A percentile compares a stretch with the other conserved stretches of the same genome.
These are phyloP conservation scores for Leiothrix lutea DNA, from an alignment of 2,113 vertebrate species.

Conservation along the genomic window DNA sequence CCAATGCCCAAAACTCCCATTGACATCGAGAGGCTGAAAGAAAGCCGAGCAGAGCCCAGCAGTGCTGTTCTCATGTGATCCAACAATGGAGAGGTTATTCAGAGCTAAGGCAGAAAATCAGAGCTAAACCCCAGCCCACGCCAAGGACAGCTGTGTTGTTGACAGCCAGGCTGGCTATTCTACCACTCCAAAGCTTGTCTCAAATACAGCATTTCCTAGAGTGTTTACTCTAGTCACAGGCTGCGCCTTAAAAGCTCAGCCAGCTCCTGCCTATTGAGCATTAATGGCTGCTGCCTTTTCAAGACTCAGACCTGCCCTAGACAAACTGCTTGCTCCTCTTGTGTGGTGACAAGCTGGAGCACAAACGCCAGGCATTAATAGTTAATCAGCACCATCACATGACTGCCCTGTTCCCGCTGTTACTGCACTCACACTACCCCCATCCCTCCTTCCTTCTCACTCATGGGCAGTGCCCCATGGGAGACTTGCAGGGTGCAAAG, in stretches of 20 bases:
- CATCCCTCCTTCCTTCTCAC: neutral
- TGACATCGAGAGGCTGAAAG: conserved; percentile 7
- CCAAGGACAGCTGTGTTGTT: conserved; percentile 44
- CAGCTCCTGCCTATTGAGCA: conserved; percentile 2
- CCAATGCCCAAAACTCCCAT: neutral
- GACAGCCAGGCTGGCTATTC: conserved; percentile 25
- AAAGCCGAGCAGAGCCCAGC: neutral
- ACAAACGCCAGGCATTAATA: fast-evolving
- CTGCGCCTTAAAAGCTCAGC: neutral
- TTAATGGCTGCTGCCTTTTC: neutral
- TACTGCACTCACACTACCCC: neutral
- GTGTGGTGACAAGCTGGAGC: neutral
- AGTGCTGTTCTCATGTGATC: neutral
- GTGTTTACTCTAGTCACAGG: neutral
- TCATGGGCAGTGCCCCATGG: neutral
- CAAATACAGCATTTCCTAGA: conserved; percentile 2
- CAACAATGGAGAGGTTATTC: conserved; percentile 35
- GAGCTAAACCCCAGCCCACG: neutral
- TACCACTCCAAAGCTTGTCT: neutral
- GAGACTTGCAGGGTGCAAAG: neutral
- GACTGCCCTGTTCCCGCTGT: neutral
- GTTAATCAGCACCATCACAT: neutral
- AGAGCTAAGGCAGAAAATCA: conserved; percentile 41
- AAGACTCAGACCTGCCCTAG: neutral
- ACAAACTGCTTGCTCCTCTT: neutral